Conservation (phyloP, 2,888 invertebrate species). For the Athetis lepigone region DNA sequence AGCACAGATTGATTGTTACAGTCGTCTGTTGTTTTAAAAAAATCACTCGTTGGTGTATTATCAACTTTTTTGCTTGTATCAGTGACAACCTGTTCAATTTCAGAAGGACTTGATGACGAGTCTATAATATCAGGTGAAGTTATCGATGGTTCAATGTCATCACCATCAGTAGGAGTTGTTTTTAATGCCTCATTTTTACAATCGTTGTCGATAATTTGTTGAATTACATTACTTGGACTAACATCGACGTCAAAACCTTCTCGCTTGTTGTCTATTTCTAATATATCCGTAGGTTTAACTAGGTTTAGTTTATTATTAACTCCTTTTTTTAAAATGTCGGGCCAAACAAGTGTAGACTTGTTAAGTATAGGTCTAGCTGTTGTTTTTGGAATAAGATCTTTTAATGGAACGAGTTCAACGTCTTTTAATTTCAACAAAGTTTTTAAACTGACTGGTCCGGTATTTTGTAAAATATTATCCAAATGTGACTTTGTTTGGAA, state of each 20-base stretch:
- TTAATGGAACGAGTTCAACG: constrained; percentile 66
- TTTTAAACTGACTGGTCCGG: constrained; percentile 62
- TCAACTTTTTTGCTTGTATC: background rate
- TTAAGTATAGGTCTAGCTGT: constrained; percentile 33
- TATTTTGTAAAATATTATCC: constrained; percentile 41
- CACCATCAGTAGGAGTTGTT: background rate
- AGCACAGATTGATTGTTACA: constrained; percentile 8
- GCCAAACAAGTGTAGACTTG: constrained; percentile 17
- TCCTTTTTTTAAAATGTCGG: constrained; percentile 27
- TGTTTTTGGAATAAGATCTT: constrained; percentile 59
- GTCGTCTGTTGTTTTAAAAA: constrained; percentile 6
- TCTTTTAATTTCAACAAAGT: constrained; percentile 76
- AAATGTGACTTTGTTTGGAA: constrained; percentile 44
- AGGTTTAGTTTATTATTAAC: constrained; percentile 5
- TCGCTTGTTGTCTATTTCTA: constrained; percentile 7
- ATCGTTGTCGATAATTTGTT: constrained; percentile 29
- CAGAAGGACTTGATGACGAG: constrained; percentile 51
- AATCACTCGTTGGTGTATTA: constrained; percentile 15
- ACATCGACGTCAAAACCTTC: constrained; percentile 47
- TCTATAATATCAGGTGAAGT: constrained; percentile 59
- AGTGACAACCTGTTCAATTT: constrained; percentile 25
- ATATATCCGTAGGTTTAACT: constrained; percentile 14
- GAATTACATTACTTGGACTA: constrained; percentile 51
- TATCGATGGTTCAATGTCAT: constrained; percentile 5
- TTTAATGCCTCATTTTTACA: constrained; percentile 16